Evolutionary conservation across 2,797 vertebrate species (phyloP), one percentile per base, ranked within the genome.

Genomic region (Erethizon dorsatum): DNA sequence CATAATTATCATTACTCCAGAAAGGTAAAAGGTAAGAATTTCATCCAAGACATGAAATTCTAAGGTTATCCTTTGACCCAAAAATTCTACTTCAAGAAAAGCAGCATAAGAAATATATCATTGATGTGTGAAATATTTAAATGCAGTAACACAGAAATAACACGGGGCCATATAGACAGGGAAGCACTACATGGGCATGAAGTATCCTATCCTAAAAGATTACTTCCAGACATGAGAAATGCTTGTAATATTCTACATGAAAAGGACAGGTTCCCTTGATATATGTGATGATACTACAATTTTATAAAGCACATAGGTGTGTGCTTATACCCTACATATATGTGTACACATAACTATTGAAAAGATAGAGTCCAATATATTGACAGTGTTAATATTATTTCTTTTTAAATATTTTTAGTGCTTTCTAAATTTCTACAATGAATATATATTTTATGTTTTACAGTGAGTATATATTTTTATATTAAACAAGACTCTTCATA

Each of bases 51-150:
- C 37, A 63, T 79, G n/a, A 95, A 92, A 91, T 85, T 67, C 79
- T 80, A 85, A 47, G 75, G 52, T 56, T 15, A 77, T 12, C 14
- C 65, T 97, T 45, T 93, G 57, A 83, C 54, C 45, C 75, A 89
- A 54, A 17, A 95, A 93, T 65, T 94, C 84, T 83, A 91, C 28
- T 79, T 85, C 65, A 59, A 86, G 47, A 41, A 95, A 82, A 92
- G 37, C 1, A 77, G 18, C 24, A 28, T 37, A 86, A 56, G 73
- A 75, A 94, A 95, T 83, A 83, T 9, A 14, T 47, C 31, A 84
- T 1, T 56, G 24, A 65, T 73, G 12, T 52, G 4, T 14, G 17
- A 57, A 92, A 91, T 56, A 95, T 79, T 93, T 82, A 83, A 83
- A 78, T 57, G 83, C 41, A 91, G 9, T 10, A 56, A 77, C 14